phyloP scores from a whole-genome alignment of 2,113 vertebrate genomes.

The Periophthalmodon schlosseri region DNA sequence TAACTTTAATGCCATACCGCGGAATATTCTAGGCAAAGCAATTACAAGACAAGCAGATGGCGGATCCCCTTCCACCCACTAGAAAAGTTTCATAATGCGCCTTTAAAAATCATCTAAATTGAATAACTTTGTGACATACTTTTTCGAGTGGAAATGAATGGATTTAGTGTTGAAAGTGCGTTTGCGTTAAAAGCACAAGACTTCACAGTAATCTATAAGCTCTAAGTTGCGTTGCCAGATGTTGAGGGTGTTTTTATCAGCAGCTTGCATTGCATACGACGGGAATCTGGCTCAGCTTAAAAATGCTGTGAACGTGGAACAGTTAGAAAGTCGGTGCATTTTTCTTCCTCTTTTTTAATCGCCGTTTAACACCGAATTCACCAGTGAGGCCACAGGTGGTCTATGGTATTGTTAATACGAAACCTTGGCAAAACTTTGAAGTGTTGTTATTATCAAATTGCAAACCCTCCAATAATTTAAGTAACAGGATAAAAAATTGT shows the following conservation, averaged over 20 bases:
- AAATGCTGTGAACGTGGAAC: not conserved
- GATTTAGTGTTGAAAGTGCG: not conserved
- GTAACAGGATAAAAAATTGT: too few species aligned
- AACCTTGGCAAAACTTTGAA: not conserved
- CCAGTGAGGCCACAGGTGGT: too few species aligned
- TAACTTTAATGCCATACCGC: too few species aligned
- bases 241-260: not conserved
- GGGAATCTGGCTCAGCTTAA: not conserved
- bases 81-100: too few species aligned
- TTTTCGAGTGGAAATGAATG: not conserved
- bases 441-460: too few species aligned
- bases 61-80: too few species aligned
- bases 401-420: not conserved
- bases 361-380: too few species aligned
- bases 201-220: not conserved
- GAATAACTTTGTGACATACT: not conserved
- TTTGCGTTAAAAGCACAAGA: not conserved
- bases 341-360: too few species aligned
- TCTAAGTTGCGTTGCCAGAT: not conserved
- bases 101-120: too few species aligned
- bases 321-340: not conserved
- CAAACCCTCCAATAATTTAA: too few species aligned
- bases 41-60: too few species aligned
- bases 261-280: not conserved
- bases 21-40: too few species aligned